A percentile compares a stretch with the other conserved stretches of the same genome.
Evolutionary conservation across 1,140 invertebrate species (phyloP).

Genomic region (Lordiphosa collinella): DNA sequence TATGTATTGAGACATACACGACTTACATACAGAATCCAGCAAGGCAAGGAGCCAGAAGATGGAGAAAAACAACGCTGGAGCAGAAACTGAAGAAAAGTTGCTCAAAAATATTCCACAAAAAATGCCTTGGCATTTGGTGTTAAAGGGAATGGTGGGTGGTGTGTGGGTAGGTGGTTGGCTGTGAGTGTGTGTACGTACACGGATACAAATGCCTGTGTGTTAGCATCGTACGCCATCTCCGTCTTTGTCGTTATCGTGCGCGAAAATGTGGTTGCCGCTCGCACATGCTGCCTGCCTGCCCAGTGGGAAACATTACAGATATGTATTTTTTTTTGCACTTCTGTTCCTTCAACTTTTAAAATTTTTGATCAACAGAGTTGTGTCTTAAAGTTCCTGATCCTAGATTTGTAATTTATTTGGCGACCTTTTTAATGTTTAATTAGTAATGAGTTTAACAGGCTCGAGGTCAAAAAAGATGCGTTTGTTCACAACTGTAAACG

Average conservation of each 20-base stretch:
- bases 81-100: conserved; percentile 62
- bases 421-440: too few relatives aligned
- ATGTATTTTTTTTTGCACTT: too few relatives aligned
- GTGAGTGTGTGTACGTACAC: background rate
- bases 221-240: conserved; percentile 24
- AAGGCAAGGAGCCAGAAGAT: conserved; percentile 9
- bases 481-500: too few relatives aligned
- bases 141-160: conserved; percentile 26
- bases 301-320: conserved; percentile 22
- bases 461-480: too few relatives aligned
- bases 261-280: conserved; percentile 58
- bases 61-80: conserved; percentile 40
- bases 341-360: too few relatives aligned
- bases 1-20: conserved; percentile 5
- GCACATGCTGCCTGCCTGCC: conserved; percentile 7
- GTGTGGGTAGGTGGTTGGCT: conserved; percentile 8
- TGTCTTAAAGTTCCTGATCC: too few relatives aligned
- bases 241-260: conserved; percentile 45
- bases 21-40: conserved; percentile 6
- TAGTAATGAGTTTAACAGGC: too few relatives aligned
- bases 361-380: too few relatives aligned
- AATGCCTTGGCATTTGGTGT: conserved; percentile 54
- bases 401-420: too few relatives aligned
- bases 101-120: conserved; percentile 60
- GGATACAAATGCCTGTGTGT: conserved; percentile 21